Evolutionary conservation across 2,888 invertebrate genomes (phyloP).

Genomic region (Clanis bilineata): DNA sequence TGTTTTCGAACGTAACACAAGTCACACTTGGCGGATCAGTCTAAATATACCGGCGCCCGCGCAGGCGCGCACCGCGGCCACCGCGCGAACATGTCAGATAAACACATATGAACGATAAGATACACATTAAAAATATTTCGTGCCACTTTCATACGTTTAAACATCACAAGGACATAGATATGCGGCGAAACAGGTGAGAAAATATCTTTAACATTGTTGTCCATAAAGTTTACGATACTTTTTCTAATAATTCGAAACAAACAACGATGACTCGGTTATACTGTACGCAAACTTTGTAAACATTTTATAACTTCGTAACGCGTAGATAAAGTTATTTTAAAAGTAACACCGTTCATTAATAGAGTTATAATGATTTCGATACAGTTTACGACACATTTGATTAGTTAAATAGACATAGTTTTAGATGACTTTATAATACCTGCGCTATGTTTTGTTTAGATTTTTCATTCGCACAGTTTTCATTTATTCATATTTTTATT

Average conservation of each 20-base stretch:
- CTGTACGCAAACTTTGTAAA: constrained; percentile 61
- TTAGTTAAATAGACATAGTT: constrained; percentile 34
- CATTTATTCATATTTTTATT: constrained; percentile 25
- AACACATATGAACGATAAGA: constrained; percentile 69
- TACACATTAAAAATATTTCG: constrained; percentile 57
- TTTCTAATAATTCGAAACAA: constrained; percentile 41
- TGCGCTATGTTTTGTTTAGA: constrained; percentile 29
- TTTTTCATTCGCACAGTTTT: not conserved
- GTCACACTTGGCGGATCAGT: constrained; percentile 70
- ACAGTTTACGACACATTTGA: constrained; percentile 47
- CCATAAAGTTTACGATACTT: constrained; percentile 45
- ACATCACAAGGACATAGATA: constrained; percentile 54
- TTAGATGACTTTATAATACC: constrained; percentile 30
- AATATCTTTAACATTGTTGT: constrained; percentile 47
- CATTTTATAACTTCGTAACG: constrained; percentile 52
- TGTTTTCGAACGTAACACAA: constrained; percentile 59
- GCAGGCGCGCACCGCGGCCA: constrained; percentile 63
- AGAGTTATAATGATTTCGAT: constrained; percentile 31
- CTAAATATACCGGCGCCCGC: constrained; percentile 77
- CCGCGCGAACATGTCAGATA: constrained; percentile 60
- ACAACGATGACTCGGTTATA: constrained; percentile 45
- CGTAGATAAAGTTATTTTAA: constrained; percentile 50
- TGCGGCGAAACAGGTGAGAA: constrained; percentile 74
- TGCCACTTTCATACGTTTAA: constrained; percentile 45
- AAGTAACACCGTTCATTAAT: constrained; percentile 35